Evolutionary conservation across 2,888 invertebrate genomes (phyloP).

Genomic region (Rhimphoctona megacephalus): DNA sequence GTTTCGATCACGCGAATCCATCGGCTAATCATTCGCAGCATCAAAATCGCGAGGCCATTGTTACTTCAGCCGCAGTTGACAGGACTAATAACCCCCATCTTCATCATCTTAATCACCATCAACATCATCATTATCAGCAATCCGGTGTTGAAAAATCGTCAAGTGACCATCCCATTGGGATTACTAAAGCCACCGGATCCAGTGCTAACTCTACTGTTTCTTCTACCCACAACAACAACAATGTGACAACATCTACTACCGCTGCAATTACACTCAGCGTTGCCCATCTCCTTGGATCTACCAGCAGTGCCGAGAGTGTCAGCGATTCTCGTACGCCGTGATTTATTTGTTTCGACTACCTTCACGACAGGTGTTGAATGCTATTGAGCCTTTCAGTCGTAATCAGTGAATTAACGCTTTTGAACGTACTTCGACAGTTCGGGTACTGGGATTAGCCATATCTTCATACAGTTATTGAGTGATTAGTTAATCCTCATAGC

Average conservation of each 20-base stretch:
- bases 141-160: constrained; percentile 17
- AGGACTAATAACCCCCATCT: constrained; percentile 63
- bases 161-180: constrained; percentile 20
- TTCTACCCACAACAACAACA: constrained; percentile 62
- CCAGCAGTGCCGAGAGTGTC: constrained; percentile 69
- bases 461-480: not conserved
- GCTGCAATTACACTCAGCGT: constrained; percentile 80
- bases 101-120: constrained; percentile 42
- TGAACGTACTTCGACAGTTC: not conserved
- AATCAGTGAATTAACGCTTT: constrained; percentile 14
- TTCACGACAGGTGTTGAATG: not conserved
- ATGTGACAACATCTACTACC: constrained; percentile 66
- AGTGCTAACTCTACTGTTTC: constrained; percentile 51
- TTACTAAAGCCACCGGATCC: constrained; percentile 33
- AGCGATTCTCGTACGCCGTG: constrained; percentile 74
- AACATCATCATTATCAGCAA: constrained; percentile 26
- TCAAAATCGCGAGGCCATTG: constrained; percentile 53
- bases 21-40: constrained; percentile 61
- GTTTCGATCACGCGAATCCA: constrained; percentile 87
- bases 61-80: constrained; percentile 53
- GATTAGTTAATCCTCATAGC: not conserved
- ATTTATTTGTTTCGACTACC: constrained; percentile 7
- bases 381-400: not conserved
- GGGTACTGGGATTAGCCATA: not conserved
- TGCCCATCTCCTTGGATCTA: constrained; percentile 80